A percentile compares a stretch with the other conserved stretches of the same genome.
phyloP scores from a whole-genome alignment of 2,888 invertebrate genomes.

The Mythimna lalbum region DNA sequence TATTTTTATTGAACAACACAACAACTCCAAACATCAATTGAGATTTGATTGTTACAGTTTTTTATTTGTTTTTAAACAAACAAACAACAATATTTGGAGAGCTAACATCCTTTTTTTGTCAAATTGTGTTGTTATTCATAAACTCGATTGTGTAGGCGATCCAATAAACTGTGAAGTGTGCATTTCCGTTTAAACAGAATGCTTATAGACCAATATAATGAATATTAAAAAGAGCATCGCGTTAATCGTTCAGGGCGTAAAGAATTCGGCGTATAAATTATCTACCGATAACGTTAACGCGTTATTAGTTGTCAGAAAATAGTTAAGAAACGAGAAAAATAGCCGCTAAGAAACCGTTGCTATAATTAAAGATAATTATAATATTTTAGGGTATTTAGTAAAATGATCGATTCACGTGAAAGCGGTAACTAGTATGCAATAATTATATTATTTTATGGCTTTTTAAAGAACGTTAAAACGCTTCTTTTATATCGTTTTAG shows the following conservation, averaged over 20 bases:
- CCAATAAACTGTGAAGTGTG: slow-evolving; percentile 83
- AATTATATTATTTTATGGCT: slow-evolving; percentile 76
- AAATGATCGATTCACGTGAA: slow-evolving; percentile 76
- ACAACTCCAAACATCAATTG: slow-evolving; percentile 16
- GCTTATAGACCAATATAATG: slow-evolving; percentile 49
- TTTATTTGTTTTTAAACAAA: slow-evolving; percentile 47
- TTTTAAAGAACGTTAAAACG: slow-evolving; percentile 76
- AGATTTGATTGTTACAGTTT: slow-evolving; percentile 20
- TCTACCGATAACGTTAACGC: slow-evolving; percentile 82
- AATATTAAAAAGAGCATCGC: slow-evolving; percentile 77
- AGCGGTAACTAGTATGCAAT: slow-evolving; percentile 72
- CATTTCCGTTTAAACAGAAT: slow-evolving; percentile 75
- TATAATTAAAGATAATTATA: slow-evolving; percentile 76
- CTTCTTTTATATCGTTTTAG: slow-evolving; percentile 79
- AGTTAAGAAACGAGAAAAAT: slow-evolving; percentile 75
- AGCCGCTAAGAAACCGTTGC: slow-evolving; percentile 68
- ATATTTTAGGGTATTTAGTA: slow-evolving; percentile 74
- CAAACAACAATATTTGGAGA: slow-evolving; percentile 65
- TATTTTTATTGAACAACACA: slow-evolving; percentile 33
- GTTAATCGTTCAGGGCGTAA: slow-evolving; percentile 83
- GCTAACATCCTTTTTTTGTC: slow-evolving; percentile 65
- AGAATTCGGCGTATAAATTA: slow-evolving; percentile 85
- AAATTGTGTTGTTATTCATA: slow-evolving; percentile 77
- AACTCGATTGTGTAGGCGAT: slow-evolving; percentile 76
- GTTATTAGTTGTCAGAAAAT: slow-evolving; percentile 81